phyloP scores from a whole-genome alignment of 64 coral and sea anemone genomes.

The Stylophora pistillata region DNA sequence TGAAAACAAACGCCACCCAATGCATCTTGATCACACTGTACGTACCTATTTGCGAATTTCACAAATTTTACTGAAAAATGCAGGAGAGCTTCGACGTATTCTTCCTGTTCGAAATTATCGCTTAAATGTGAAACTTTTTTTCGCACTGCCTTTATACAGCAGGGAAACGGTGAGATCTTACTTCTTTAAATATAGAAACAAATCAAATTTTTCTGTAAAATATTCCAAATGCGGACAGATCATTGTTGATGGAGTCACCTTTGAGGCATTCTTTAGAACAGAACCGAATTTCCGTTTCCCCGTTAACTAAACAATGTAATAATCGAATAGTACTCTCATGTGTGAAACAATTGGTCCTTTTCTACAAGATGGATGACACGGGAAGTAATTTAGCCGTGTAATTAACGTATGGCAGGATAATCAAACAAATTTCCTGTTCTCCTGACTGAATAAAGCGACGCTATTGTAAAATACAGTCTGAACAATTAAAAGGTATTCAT shows the following conservation, averaged over 20 bases:
- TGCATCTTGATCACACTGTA: neutral
- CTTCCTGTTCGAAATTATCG: neutral
- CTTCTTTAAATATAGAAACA: neutral
- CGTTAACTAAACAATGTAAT: neutral
- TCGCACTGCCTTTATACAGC: neutral
- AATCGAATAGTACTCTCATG: neutral
- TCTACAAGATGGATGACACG: neutral
- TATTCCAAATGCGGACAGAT: neutral
- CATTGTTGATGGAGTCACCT: neutral
- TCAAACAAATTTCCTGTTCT: slow-evolving; percentile 19
- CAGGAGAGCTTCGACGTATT: neutral
- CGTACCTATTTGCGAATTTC: neutral
- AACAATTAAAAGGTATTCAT: neutral
- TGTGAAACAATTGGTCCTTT: slow-evolving; percentile 14
- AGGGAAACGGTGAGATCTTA: neutral
- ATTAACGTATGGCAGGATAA: slow-evolving; percentile 11
- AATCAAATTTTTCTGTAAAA: neutral
- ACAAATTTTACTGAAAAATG: neutral
- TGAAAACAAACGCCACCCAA: neutral
- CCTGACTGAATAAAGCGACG: neutral
- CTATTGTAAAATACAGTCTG: neutral
- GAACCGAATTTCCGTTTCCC: neutral
- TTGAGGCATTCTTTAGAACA: neutral
- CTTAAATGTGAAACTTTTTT: neutral
- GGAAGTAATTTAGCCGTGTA: neutral